phyloP scores from a whole-genome alignment of 2,888 invertebrate species.

The Endomychus coccineus region DNA sequence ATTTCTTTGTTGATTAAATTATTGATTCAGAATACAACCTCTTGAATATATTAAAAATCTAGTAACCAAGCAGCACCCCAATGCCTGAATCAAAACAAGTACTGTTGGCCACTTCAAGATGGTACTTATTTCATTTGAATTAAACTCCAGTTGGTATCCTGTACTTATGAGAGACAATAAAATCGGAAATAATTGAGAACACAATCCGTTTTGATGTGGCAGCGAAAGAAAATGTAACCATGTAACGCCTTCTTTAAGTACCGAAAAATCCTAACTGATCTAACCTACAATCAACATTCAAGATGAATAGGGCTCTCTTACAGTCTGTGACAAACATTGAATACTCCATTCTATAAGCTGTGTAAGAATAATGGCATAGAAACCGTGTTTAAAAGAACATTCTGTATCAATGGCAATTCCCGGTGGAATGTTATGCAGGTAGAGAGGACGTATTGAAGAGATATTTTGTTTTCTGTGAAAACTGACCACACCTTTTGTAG shows the following conservation, averaged over 20 bases:
- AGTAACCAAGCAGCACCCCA: no score
- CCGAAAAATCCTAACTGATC: constrained; percentile 24
- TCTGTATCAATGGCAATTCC: constrained; percentile 41
- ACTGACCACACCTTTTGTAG: constrained; percentile 45
- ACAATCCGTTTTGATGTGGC: no score
- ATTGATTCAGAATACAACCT: no score
- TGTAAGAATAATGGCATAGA: constrained; percentile 29
- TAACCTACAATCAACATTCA: constrained; percentile 26
- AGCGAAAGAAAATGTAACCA: no score
- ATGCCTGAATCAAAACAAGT: no score
- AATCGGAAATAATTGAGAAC: no score
- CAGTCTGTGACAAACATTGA: constrained; percentile 33
- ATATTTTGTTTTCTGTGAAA: constrained; percentile 44
- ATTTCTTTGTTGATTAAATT: no score
- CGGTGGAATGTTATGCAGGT: constrained; percentile 40
- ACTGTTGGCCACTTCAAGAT: no score
- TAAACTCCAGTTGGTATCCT: no score
- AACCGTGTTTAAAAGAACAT: constrained; percentile 36
- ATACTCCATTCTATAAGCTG: constrained; percentile 20
- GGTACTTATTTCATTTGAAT: no score
- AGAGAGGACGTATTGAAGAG: constrained; percentile 27
- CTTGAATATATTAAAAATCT: no score
- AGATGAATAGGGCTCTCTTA: constrained; percentile 28
- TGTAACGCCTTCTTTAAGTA: constrained; percentile 23
- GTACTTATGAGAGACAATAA: no score